Conservation (phyloP, 1,140 invertebrate genomes). For the Coelopa frigida region DNA sequence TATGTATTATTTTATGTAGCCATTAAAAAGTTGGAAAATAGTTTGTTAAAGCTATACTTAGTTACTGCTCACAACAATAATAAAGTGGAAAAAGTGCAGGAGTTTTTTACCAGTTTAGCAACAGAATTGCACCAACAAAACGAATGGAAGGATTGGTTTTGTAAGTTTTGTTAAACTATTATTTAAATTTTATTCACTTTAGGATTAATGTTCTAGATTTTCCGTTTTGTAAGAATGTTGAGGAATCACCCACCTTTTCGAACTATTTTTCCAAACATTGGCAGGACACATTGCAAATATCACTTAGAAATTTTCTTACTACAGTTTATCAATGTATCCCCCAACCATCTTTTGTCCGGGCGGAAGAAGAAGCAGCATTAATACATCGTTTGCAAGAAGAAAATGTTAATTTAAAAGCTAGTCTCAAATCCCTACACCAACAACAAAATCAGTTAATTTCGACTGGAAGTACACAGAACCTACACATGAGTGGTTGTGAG, state of each 20-base stretch:
- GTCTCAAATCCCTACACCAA: slow-evolving; percentile 42
- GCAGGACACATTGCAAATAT: slow-evolving; percentile 92
- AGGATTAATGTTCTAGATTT: slow-evolving; percentile 55
- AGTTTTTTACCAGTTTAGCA: slow-evolving; percentile 86
- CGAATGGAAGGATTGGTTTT: slow-evolving; percentile 97
- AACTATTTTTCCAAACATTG: slow-evolving; percentile 88
- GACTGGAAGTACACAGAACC: slow-evolving; percentile 17
- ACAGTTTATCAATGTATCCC: slow-evolving; percentile 83
- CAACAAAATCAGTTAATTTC: slow-evolving; percentile 30
- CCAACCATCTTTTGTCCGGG: slow-evolving; percentile 73
- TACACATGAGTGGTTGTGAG: slow-evolving; percentile 22
- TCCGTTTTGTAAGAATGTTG: slow-evolving; percentile 83
- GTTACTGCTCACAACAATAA: slow-evolving; percentile 76
- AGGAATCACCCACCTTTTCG: slow-evolving; percentile 80
- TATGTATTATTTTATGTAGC: slow-evolving; percentile 47
- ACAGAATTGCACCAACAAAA: slow-evolving; percentile 77
- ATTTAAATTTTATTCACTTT: slow-evolving; percentile 8
- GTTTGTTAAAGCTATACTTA: slow-evolving; percentile 82
- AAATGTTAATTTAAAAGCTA: slow-evolving; percentile 61
- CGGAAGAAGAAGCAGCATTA: slow-evolving; percentile 74
- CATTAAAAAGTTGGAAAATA: slow-evolving; percentile 80
- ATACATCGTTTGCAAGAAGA: slow-evolving; percentile 78
- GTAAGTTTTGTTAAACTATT: slow-evolving; percentile 52
- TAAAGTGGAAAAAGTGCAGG: slow-evolving; percentile 75
- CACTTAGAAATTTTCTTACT: slow-evolving; percentile 88